These are phyloP conservation scores for Blastobasis lacticolella DNA, from an alignment of 2,888 invertebrate genomes.

Conservation along the genomic window DNA sequence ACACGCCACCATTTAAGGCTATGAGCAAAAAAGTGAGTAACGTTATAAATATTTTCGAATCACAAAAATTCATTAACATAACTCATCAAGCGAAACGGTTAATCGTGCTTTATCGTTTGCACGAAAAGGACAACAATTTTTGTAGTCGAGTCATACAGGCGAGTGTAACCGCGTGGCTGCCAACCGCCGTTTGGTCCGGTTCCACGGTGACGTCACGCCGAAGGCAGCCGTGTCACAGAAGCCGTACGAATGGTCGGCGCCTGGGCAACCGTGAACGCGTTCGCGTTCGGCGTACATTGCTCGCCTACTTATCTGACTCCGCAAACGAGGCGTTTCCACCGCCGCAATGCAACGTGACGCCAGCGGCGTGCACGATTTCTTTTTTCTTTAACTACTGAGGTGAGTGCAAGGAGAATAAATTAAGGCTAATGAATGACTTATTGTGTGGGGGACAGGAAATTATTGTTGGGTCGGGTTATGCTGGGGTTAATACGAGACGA, in stretches of 20 bases:
- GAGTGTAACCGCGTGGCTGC: conserved; percentile 5
- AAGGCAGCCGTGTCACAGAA: conserved; percentile 62
- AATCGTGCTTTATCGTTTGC: too few species aligned
- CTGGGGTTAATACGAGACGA: conserved; percentile 24
- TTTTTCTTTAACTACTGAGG: conserved; percentile 36
- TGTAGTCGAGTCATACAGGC: too few species aligned
- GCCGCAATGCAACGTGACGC: conserved; percentile 25
- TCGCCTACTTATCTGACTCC: conserved; percentile 28
- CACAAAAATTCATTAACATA: too few species aligned
- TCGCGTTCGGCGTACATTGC: conserved; percentile 41
- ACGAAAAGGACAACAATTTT: too few species aligned
- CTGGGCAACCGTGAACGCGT: conserved; percentile 32
- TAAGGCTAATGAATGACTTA: conserved; percentile 72
- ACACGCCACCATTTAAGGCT: too few species aligned
- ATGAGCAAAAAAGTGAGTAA: too few species aligned
- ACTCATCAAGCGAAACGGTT: too few species aligned
- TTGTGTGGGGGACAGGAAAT: conserved; percentile 67
- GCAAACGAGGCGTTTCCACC: conserved; percentile 15
- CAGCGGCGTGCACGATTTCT: conserved; percentile 18
- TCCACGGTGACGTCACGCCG: conserved; percentile 57
- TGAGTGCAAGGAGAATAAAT: conserved; percentile 66
- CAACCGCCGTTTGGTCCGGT: conserved; percentile 46
- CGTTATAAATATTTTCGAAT: too few species aligned
- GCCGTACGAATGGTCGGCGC: conserved; percentile 42
- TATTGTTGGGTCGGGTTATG: conserved; percentile 52